Base-by-base conservation (phyloP, 37 sponge, comb jelly and placozoan genomes). In the Ianthella basta region DNA sequence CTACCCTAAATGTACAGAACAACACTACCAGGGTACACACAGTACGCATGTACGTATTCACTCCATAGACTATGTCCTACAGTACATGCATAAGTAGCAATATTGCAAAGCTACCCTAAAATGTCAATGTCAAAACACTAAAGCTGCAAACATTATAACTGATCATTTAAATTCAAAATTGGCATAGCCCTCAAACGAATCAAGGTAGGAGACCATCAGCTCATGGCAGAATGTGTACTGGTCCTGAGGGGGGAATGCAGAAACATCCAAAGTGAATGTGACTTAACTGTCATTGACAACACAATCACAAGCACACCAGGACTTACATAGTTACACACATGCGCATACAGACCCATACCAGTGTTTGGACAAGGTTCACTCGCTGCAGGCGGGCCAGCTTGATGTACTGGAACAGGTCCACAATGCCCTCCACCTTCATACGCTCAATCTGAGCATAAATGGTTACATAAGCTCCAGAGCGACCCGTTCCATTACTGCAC, bases 371-470 rank as follows among this genome's bases (percentile, higher is more conserved):
- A 36, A 92, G 81, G 4, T 85, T 70, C 15, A 86, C 77, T 55
- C 89, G 59, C 60, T 88, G 86, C 4, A 88, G 83, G 33, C 92
- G 89, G 34, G 85, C 80, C 15, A 65, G 80, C 75, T 89, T 93
- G 61, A 90, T 60, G 53, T 75, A 23, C 80, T 88, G 89, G 86
- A 92, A 92, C 79, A 88, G 63, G 83, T 92, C 89, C 35, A 92
- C 89, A 44, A 82, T 69, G n/a, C 82, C 85, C 56, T 93, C 94
- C 20, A 82, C 73, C 53, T 93, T 93, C 64, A 93, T 68, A 23
- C 91, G 72, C 79, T 93, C 94, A 56, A 93, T 38, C 39, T 83
- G 82, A 21, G 87, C 85, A 69, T 86, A 67, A 27, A 93, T 72
- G 27, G 41, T 50, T 16, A 82, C 32, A 77, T 90, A 94, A 19